Base-by-base conservation (phyloP, 2,888 invertebrate genomes). In the Tachina lurida region DNA sequence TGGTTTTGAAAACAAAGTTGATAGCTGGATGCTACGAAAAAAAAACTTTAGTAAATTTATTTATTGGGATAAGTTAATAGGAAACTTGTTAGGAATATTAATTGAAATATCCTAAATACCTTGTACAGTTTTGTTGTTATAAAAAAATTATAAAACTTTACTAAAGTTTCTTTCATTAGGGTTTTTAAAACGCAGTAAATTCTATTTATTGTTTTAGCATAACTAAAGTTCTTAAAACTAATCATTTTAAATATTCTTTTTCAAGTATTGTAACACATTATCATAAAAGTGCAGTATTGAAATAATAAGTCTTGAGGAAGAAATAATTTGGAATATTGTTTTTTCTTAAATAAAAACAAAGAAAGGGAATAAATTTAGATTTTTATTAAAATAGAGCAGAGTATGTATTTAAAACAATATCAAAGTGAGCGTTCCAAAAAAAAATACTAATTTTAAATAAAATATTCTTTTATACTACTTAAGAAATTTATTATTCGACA, bases 111-210 rank as follows among this genome's bases (percentile, higher is more conserved):
- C 49, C 4, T 60, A 7, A 47, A 47, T 54, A 19, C 15, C n/a
- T n/a, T 22, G 31, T 31, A 31, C 31, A 5, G 31, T 31, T 31
- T 31, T 31, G 31, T 31, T 31, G 31, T 31, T 7, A 31, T 31
- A 31, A 31, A 7, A 31, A 54, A 10, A 3, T 49, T 7, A 45
- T 22, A 15, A 15, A 52, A 52, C 52, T 63, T 17, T 62, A 52
- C 17, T 52, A 54, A 75, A 63, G 52, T 19, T 49, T 54, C n/a
- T 17, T 17, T 76, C 19, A 31, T 39, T 22, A 17, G 19, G 17
- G 47, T 60, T 62, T 60, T 65, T 79, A 8, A 39, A 73, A 79
- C 65, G 41, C 63, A 63, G 63, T 63, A 79, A 79, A 71, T 71
- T 71, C 60, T 63, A 54, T 71, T 76, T 3, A 43, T 43, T 12